These are phyloP conservation scores for Pachycephus smyrnensis DNA, from an alignment of 2,888 invertebrate genomes.

Conservation along the genomic window DNA sequence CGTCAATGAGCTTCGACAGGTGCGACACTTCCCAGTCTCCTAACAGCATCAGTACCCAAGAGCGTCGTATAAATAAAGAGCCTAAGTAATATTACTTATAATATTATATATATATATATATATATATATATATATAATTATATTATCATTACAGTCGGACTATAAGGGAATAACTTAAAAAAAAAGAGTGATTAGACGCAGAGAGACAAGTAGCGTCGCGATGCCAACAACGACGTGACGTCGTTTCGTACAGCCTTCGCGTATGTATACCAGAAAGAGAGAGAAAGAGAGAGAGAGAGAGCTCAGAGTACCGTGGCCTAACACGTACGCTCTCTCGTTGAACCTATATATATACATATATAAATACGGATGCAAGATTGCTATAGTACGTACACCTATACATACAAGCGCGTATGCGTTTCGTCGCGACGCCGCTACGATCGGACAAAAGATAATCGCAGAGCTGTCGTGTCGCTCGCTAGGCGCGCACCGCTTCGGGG, in stretches of 20 bases:
- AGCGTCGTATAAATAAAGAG: background rate
- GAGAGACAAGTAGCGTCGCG: background rate
- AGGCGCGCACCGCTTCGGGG: conserved; percentile 11
- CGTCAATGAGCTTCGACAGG: background rate
- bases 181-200: background rate
- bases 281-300: background rate
- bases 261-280: background rate
- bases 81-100: background rate
- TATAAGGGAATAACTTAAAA: background rate
- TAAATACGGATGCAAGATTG: background rate
- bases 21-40: background rate
- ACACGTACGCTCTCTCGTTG: background rate
- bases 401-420: background rate
- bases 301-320: background rate
- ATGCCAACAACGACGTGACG: background rate
- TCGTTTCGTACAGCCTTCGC: background rate
- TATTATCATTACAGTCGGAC: background rate
- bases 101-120: too few species aligned
- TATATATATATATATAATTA: too few species aligned
- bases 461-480: conserved; percentile 30
- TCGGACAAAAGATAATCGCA: conserved; percentile 40
- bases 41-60: background rate
- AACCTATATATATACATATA: background rate
- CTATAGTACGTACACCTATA: background rate
- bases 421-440: conserved; percentile 21